Evolutionary conservation across 2,888 invertebrate genomes (phyloP).

Genomic region (Tortrix viridana): DNA sequence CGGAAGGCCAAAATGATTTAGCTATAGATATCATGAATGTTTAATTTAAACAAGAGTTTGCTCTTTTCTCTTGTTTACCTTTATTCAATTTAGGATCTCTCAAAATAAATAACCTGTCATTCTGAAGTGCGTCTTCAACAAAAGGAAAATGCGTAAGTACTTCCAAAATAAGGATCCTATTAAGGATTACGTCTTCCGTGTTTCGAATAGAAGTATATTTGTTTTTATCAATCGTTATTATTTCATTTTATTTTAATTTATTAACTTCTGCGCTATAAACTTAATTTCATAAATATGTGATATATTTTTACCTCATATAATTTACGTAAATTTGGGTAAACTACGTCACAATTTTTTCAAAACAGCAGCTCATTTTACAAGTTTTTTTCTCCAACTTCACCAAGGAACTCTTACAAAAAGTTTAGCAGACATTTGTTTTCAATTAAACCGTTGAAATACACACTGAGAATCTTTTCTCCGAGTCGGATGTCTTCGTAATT

Average conservation of each 20-base stretch:
- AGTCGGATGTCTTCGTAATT: conserved; percentile 70
- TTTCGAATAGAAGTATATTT: too few relatives aligned
- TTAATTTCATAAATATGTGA: too few relatives aligned
- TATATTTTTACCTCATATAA: not conserved
- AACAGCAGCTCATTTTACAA: not conserved
- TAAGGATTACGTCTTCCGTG: too few relatives aligned
- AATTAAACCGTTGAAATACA: conserved; percentile 76
- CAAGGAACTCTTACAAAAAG: conserved; percentile 45
- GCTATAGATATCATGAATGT: conserved; percentile 11
- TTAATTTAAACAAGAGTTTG: conserved; percentile 12
- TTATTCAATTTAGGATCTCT: conserved; percentile 16
- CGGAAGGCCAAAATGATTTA: not conserved
- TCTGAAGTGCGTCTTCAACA: conserved; percentile 2
- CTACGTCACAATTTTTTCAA: not conserved
- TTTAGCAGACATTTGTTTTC: conserved; percentile 73
- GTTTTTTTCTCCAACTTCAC: conserved; percentile 36
- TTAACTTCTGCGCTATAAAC: too few relatives aligned
- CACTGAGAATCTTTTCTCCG: conserved; percentile 62
- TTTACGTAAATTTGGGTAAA: not conserved
- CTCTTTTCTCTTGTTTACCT: conserved; percentile 13
- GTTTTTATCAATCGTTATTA: too few relatives aligned
- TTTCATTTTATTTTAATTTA: too few relatives aligned
- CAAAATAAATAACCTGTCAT: conserved; percentile 23
- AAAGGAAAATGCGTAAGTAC: conserved; percentile 4
- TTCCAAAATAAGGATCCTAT: not conserved